phyloP scores from a whole-genome alignment of 2,113 vertebrate species.

The Gila orcuttii region DNA sequence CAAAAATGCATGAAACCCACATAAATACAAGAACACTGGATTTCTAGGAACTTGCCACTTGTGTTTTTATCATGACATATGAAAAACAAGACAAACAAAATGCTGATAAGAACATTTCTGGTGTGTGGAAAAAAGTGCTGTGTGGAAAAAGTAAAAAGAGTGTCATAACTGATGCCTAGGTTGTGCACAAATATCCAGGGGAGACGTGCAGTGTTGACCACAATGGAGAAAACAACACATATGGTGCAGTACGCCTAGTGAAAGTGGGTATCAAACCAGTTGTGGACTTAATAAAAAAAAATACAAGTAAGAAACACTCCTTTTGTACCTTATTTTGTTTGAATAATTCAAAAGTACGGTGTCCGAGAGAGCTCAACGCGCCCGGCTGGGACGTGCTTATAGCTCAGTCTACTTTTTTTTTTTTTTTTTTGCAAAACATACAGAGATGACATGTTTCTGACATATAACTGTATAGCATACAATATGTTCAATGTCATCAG shows the following conservation, averaged over 20 bases:
- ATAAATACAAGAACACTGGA: not conserved
- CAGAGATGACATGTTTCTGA: no score
- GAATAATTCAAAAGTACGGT: conserved; percentile 63
- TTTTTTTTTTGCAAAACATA: no score
- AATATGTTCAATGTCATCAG: no score
- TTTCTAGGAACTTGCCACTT: not conserved
- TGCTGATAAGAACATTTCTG: no score
- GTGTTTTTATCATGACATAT: not conserved
- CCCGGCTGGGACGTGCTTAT: no score
- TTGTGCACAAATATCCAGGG: conserved; percentile 59
- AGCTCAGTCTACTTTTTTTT: no score
- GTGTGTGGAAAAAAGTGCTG: not conserved
- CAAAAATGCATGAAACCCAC: not conserved
- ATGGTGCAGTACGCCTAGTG: conserved; percentile 57
- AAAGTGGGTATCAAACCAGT: conserved; percentile 46
- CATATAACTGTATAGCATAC: no score
- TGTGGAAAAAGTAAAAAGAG: not conserved
- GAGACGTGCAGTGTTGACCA: conserved; percentile 64
- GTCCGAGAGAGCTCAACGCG: no score
- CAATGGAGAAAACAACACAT: conserved; percentile 57
- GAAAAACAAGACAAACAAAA: no score
- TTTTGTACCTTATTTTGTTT: conserved; percentile 64
- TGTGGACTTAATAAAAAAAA: conserved; percentile 49
- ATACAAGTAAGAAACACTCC: conserved; percentile 60
- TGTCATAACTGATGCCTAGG: conserved; percentile 45